Percentiles rank a stretch among this genome's conserved stretches.
Conservation (phyloP, 2,113 vertebrate genomes). For the Gnathonemus echidnorhynchus region DNA sequence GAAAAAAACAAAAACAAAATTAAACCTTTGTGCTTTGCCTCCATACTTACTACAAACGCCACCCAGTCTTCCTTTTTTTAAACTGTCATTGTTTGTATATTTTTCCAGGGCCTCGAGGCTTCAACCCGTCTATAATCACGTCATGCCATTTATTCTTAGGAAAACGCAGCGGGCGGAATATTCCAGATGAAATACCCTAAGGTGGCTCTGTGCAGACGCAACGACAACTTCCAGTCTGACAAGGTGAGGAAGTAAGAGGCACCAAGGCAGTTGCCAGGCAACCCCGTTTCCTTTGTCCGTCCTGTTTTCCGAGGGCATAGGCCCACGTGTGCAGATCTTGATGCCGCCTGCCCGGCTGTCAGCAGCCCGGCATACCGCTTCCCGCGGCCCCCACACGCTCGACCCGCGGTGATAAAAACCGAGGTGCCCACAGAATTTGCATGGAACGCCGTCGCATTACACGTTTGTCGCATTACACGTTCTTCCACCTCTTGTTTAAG, state of each 20-base stretch:
- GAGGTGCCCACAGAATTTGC: not conserved
- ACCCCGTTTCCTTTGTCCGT: slow-evolving; percentile 18
- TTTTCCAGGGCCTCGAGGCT: not conserved
- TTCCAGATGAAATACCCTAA: slow-evolving; percentile 18
- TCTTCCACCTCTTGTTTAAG: not conserved
- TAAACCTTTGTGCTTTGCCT: slow-evolving; percentile 7
- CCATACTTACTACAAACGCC: slow-evolving; percentile 10
- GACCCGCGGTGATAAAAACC: not conserved
- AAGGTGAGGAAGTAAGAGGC: slow-evolving; percentile 14
- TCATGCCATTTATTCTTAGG: slow-evolving; percentile 41
- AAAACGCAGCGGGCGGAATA: slow-evolving; percentile 27
- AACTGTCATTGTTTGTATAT: slow-evolving; percentile 37
- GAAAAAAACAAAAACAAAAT: not conserved
- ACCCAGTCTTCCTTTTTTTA: not conserved
- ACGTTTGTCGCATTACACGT: not conserved
- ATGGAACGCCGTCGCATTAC: not conserved
- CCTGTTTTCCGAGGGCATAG: slow-evolving; percentile 22
- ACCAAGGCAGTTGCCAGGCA: slow-evolving; percentile 28
- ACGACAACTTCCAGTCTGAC: slow-evolving; percentile 19
- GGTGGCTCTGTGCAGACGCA: slow-evolving; percentile 28
- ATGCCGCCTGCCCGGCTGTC: not conserved
- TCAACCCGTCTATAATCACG: not conserved
- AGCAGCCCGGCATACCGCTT: not conserved
- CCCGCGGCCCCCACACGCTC: not conserved
- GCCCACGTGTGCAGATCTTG: not conserved